Percentiles rank a stretch among this genome's conserved stretches.
phyloP scores from a whole-genome alignment of 2,113 vertebrate species.

The Forbesichthys agassizii region DNA sequence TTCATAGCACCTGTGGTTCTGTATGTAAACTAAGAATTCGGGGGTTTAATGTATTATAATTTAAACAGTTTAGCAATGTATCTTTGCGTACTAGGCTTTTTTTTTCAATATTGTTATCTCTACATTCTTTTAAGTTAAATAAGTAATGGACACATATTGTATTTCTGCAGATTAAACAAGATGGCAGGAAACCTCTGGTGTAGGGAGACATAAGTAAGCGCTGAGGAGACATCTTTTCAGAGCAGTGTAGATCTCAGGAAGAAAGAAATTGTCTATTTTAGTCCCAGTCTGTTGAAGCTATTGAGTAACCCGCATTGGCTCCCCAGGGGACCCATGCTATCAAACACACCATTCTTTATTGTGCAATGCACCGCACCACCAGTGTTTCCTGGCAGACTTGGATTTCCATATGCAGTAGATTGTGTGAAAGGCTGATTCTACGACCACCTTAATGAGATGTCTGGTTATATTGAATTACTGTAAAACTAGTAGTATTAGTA shows the following conservation, averaged over 20 bases:
- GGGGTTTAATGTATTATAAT: too few species aligned
- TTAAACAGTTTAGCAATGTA: too few species aligned
- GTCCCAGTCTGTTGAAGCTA: constrained; percentile 68
- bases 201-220: constrained; percentile 64
- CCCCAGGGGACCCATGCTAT: constrained; percentile 58
- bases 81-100: too few species aligned
- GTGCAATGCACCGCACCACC: constrained; percentile 60
- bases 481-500: too few species aligned
- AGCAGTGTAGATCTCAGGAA: constrained; percentile 65
- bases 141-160: constrained; percentile 46
- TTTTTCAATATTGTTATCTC: constrained; percentile 14
- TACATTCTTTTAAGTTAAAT: constrained; percentile 49
- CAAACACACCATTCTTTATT: constrained; percentile 57
- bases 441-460: not conserved
- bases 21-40: too few species aligned
- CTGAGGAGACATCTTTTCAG: constrained; percentile 72
- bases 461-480: not conserved
- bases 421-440: constrained; percentile 9
- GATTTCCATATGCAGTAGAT: constrained; percentile 19
- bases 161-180: constrained; percentile 73
- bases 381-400: constrained; percentile 56
- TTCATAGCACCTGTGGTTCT: too few species aligned
- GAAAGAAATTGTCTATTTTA: constrained; percentile 70
- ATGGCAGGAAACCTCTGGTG: constrained; percentile 66
- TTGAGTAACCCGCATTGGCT: constrained; percentile 74